Percentiles rank a stretch among this genome's conserved stretches.
These are phyloP conservation scores for Lasius fuliginosus DNA, from an alignment of 2,888 invertebrate species.

Conservation along the genomic window DNA sequence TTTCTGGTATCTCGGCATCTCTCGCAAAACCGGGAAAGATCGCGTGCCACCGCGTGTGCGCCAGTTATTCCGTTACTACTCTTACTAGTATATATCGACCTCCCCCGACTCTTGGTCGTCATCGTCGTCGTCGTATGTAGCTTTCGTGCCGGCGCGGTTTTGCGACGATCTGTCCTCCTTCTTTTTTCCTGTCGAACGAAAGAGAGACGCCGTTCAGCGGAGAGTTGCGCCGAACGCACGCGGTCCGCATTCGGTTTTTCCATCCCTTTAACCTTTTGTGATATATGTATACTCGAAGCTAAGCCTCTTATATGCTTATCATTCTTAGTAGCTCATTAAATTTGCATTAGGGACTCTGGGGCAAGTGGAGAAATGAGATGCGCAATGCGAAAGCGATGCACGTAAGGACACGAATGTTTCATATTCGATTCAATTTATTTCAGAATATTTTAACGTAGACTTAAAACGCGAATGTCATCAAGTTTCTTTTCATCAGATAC, in stretches of 20 bases:
- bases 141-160: constrained; percentile 61
- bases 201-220: constrained; percentile 22
- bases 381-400: constrained; percentile 18
- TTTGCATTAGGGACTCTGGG: constrained; percentile 15
- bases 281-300: neutral
- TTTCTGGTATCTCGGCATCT: constrained; percentile 84
- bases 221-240: neutral
- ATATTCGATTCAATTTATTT: neutral
- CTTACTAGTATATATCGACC: constrained; percentile 81
- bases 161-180: constrained; percentile 59
- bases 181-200: constrained; percentile 29
- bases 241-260: neutral
- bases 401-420: neutral
- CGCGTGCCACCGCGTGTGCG: constrained; percentile 83
- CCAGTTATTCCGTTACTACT: constrained; percentile 81
- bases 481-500: too few species aligned
- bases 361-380: neutral
- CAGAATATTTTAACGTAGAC: neutral
- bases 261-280: constrained; percentile 6
- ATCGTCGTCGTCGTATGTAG: constrained; percentile 47
- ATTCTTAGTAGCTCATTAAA: constrained; percentile 17
- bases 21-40: constrained; percentile 77
- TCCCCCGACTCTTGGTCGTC: constrained; percentile 51
- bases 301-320: neutral
- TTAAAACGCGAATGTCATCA: neutral